Conservation (phyloP, 2,797 vertebrate genomes). For the Triplophysa bombifrons region DNA sequence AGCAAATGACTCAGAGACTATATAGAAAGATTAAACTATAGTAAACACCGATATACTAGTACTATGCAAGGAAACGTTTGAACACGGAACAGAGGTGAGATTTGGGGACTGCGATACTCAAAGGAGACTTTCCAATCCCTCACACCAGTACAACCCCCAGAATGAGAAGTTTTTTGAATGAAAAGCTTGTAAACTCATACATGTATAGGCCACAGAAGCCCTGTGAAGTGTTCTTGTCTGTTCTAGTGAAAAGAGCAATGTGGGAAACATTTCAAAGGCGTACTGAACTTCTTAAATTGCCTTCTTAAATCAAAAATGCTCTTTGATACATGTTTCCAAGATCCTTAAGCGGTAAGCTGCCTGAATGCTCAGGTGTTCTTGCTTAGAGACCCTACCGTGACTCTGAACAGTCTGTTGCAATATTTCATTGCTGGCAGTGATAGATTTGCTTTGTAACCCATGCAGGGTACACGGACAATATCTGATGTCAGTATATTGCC, state of each 20-base stretch:
- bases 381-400: background rate
- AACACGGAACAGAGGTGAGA: constrained; percentile 30
- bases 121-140: constrained; percentile 37
- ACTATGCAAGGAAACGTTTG: constrained; percentile 7
- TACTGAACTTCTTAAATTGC: constrained; percentile 44
- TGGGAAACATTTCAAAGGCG: constrained; percentile 51
- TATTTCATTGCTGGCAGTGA: constrained; percentile 50
- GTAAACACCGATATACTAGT: background rate
- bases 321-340: constrained; percentile 51
- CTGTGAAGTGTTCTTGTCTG: constrained; percentile 49
- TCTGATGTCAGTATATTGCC: constrained; percentile 45
- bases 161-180: constrained; percentile 39
- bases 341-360: constrained; percentile 32
- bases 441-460: constrained; percentile 43
- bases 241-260: constrained; percentile 31
- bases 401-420: constrained; percentile 35
- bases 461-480: constrained; percentile 17
- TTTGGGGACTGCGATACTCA: constrained; percentile 14
- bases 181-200: constrained; percentile 41
- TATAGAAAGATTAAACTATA: constrained; percentile 5
- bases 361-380: constrained; percentile 39
- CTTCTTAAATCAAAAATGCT: constrained; percentile 41
- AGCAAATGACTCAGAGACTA: background rate
- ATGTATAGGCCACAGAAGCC: constrained; percentile 36
- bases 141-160: constrained; percentile 9